phyloP scores from a whole-genome alignment of 2,888 invertebrate genomes.

The Rhamphomyia laevipes region DNA sequence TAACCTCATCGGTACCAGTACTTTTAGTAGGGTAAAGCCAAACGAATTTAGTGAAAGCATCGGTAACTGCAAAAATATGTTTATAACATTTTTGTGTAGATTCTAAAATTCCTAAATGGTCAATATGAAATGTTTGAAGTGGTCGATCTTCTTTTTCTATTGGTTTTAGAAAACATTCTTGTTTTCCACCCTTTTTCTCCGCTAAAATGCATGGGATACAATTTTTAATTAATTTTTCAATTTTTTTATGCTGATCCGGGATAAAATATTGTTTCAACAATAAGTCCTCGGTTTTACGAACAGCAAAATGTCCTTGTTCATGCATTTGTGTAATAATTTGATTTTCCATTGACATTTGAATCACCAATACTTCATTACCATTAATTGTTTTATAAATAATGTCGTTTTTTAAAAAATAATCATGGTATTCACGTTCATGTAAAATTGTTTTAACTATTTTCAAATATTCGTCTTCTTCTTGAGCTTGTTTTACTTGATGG shows the following conservation, averaged over 20 bases:
- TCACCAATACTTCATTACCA: conserved; percentile 7
- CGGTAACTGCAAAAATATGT: conserved; percentile 8
- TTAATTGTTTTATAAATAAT: conserved; percentile 7
- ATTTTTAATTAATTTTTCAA: conserved; percentile 8
- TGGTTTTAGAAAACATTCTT: conserved; percentile 8
- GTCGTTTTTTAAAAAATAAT: conserved; percentile 10
- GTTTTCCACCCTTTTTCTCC: conserved; percentile 11
- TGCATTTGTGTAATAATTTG: conserved; percentile 9
- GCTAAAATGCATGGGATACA: conserved; percentile 13
- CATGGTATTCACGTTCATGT: conserved; percentile 6
- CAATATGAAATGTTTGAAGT: conserved; percentile 9
- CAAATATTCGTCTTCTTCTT: conserved; percentile 9
- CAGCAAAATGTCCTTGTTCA: conserved; percentile 12
- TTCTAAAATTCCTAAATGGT: conserved; percentile 6
- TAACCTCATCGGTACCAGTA: not conserved
- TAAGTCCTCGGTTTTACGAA: conserved; percentile 10
- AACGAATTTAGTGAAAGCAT: conserved; percentile 7
- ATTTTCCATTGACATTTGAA: conserved; percentile 9
- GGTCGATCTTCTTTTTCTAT: conserved; percentile 11
- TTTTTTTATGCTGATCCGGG: not conserved
- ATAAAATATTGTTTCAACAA: conserved; percentile 11
- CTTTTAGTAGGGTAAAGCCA: conserved; percentile 1
- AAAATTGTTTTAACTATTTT: conserved; percentile 9
- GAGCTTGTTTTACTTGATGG: conserved; percentile 9
- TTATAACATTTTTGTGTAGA: conserved; percentile 8